Percentiles rank a stretch among this genome's conserved stretches.
These are phyloP conservation scores for Cyclopterus lumpus DNA, from an alignment of 2,797 vertebrate species.

Conservation along the genomic window DNA sequence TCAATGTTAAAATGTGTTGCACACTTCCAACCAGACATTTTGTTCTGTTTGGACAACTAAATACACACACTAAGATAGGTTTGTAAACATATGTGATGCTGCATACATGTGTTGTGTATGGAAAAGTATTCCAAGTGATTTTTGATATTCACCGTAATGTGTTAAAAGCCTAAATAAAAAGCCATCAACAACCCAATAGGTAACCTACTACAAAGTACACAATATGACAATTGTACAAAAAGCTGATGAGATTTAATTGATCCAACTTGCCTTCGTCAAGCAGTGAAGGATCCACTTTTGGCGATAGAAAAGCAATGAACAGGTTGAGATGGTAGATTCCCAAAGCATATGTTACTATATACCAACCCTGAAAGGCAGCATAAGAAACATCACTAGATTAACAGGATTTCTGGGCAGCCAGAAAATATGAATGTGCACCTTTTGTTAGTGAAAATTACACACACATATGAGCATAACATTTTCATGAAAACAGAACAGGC, in stretches of 20 bases:
- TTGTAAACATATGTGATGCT: background rate
- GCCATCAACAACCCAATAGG: background rate
- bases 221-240: slow-evolving; percentile 1
- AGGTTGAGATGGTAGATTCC: slow-evolving; percentile 99
- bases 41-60: background rate
- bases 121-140: background rate
- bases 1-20: background rate
- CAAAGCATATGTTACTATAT: slow-evolving; percentile 99
- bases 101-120: background rate
- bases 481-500: background rate
- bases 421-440: background rate
- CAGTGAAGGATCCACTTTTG: slow-evolving; percentile 98
- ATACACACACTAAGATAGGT: background rate
- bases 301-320: slow-evolving; percentile 99
- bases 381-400: slow-evolving; percentile 21
- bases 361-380: slow-evolving; percentile 92
- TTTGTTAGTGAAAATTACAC: background rate
- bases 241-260: background rate
- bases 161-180: slow-evolving; percentile 6
- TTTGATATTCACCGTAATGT: background rate
- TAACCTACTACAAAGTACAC: background rate
- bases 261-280: slow-evolving; percentile 94
- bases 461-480: background rate
- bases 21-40: background rate
- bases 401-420: background rate